Percentiles rank a stretch among this genome's conserved stretches.
phyloP scores from a whole-genome alignment of 2,888 invertebrate species.

The Arrhopalites spinosus region DNA sequence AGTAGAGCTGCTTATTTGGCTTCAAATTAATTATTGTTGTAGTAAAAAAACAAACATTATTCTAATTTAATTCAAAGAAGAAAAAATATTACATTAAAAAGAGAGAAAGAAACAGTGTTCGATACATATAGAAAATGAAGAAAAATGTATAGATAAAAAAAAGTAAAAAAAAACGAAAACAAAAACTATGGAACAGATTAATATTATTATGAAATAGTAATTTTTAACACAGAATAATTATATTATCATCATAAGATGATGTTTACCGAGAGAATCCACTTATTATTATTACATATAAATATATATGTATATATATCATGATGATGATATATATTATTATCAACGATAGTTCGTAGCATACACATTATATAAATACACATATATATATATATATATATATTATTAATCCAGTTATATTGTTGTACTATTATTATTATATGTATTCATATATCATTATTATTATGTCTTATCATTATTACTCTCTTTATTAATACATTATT shows the following conservation, averaged over 20 bases:
- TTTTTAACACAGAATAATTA: slow-evolving; percentile 1
- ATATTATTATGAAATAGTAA: not conserved
- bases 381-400: slow-evolving; percentile 6
- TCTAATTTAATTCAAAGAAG: not conserved
- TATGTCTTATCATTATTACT: too few species aligned
- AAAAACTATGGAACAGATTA: not conserved
- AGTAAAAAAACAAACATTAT: not conserved
- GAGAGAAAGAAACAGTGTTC: too few species aligned
- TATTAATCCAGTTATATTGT: not conserved
- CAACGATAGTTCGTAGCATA: not conserved
- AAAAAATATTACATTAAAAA: too few species aligned
- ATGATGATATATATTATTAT: not conserved
- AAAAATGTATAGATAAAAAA: not conserved
- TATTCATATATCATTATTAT: not conserved
- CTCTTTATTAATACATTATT: not conserved
- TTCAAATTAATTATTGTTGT: not conserved
- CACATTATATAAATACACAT: slow-evolving; percentile 5
- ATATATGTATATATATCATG: not conserved
- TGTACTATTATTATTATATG: slow-evolving; percentile 1
- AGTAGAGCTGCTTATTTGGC: slow-evolving; percentile 30
- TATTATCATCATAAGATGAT: slow-evolving; percentile 8
- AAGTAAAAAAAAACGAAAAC: not conserved
- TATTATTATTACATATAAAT: slow-evolving; percentile 12
- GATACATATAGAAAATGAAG: not conserved
- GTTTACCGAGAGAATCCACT: slow-evolving; percentile 32